These are phyloP conservation scores for Epizoanthus illoricatus DNA, from an alignment of 92 coral and sea anemone genomes.

Conservation along the genomic window DNA sequence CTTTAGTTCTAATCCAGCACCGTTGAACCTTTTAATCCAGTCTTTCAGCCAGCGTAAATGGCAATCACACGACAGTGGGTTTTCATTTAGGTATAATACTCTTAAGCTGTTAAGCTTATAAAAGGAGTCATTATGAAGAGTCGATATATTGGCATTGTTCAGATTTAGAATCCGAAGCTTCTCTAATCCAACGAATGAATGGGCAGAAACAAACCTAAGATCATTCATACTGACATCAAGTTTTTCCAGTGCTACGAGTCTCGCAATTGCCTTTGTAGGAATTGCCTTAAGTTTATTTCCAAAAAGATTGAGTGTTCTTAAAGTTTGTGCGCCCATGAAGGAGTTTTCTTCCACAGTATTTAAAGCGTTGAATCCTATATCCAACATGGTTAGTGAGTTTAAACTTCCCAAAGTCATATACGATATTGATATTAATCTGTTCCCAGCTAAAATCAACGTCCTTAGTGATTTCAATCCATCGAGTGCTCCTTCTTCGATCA, in stretches of 20 bases:
- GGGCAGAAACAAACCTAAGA: conserved; percentile 36
- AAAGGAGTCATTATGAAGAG: conserved; percentile 51
- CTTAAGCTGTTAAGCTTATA: conserved; percentile 20
- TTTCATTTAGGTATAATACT: conserved; percentile 37
- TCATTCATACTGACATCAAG: conserved; percentile 60
- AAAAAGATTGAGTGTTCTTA: conserved; percentile 42
- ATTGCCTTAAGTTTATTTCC: conserved; percentile 42
- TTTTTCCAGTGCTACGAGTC: conserved; percentile 46
- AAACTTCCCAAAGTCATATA: conserved; percentile 51
- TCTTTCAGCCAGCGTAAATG: conserved; percentile 51
- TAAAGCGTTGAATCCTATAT: conserved; percentile 55
- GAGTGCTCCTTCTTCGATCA: conserved; percentile 57
- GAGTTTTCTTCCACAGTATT: conserved; percentile 34
- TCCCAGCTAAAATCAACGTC: conserved; percentile 43
- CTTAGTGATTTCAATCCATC: conserved; percentile 46
- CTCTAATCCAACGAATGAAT: conserved; percentile 46
- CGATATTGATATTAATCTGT: conserved; percentile 25
- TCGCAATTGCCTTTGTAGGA: conserved; percentile 37
- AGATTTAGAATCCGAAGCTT: conserved; percentile 43
- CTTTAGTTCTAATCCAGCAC: neutral
- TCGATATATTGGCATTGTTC: conserved; percentile 45
- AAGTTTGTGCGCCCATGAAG: conserved; percentile 50
- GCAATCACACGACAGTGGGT: conserved; percentile 67
- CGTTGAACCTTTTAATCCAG: conserved; percentile 31
- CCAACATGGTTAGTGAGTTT: conserved; percentile 55